phyloP scores from a whole-genome alignment of 2,113 vertebrate genomes.

The Australoheros scitulus region DNA sequence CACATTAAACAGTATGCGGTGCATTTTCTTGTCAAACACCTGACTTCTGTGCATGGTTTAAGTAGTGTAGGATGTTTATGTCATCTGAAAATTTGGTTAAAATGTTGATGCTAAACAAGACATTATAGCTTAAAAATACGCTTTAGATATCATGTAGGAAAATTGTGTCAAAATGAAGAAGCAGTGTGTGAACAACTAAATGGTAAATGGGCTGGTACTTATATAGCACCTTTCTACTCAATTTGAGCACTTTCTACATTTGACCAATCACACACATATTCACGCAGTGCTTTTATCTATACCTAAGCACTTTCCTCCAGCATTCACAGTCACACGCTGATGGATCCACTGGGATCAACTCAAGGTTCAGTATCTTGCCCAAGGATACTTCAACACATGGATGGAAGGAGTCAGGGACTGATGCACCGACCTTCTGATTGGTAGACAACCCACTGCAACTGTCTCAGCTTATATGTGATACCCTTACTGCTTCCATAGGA shows the following conservation, averaged over 20 bases:
- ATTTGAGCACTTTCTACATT: background rate
- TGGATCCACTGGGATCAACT: background rate
- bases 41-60: background rate
- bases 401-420: background rate
- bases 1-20: rapidly evolving
- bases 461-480: background rate
- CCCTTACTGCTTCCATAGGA: background rate
- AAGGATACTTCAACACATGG: background rate
- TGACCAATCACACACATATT: rapidly evolving
- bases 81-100: background rate
- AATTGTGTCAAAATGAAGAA: background rate
- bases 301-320: background rate
- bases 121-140: too few relatives aligned
- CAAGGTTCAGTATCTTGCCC: rapidly evolving
- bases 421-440: background rate
- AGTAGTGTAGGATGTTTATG: too few relatives aligned
- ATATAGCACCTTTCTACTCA: background rate
- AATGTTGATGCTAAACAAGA: background rate
- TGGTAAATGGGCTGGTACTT: background rate
- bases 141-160: too few relatives aligned
- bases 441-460: background rate
- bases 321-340: background rate
- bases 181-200: background rate
- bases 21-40: background rate
- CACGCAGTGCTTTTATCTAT: background rate